phyloP scores from a whole-genome alignment of 2,113 vertebrate genomes.

The Gracilinanus agilis region DNA sequence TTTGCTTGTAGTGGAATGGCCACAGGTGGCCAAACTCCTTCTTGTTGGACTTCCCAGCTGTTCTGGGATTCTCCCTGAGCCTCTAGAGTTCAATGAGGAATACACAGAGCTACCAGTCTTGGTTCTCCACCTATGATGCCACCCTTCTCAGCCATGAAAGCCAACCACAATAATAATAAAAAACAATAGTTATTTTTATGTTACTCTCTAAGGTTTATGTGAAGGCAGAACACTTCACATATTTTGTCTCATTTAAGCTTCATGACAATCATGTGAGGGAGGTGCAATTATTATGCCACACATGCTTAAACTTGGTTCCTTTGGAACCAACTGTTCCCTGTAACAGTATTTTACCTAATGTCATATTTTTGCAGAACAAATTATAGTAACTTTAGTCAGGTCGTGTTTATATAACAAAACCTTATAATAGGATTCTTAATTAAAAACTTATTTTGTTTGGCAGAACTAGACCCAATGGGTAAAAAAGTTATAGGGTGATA shows the following conservation, averaged over 20 bases:
- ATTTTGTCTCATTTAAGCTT: not conserved
- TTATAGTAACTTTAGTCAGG: not conserved
- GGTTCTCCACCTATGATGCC: not conserved
- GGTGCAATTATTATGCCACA: not conserved
- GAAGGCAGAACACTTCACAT: not conserved
- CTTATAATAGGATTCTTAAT: not conserved
- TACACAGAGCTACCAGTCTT: conserved; percentile 3
- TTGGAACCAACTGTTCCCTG: not conserved
- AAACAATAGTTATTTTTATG: not conserved
- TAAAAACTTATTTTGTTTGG: not conserved
- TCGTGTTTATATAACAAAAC: not conserved
- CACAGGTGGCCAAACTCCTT: conserved; percentile 67
- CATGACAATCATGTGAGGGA: not conserved
- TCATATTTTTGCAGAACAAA: not conserved
- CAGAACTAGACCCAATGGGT: not conserved
- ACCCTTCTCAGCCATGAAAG: not conserved
- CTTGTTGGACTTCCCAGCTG: conserved; percentile 55
- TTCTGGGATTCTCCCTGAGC: conserved; percentile 25
- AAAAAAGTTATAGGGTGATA: not conserved
- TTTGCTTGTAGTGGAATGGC: conserved; percentile 55
- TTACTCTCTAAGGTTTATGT: not conserved
- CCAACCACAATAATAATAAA: not conserved
- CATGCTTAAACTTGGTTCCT: not conserved
- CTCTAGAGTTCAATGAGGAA: conserved; percentile 14
- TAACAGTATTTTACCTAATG: not conserved